A percentile compares a stretch with the other conserved stretches of the same genome.
Evolutionary conservation across 2,888 invertebrate genomes (phyloP).

Genomic region (Lepidocyrtinus sp.): DNA sequence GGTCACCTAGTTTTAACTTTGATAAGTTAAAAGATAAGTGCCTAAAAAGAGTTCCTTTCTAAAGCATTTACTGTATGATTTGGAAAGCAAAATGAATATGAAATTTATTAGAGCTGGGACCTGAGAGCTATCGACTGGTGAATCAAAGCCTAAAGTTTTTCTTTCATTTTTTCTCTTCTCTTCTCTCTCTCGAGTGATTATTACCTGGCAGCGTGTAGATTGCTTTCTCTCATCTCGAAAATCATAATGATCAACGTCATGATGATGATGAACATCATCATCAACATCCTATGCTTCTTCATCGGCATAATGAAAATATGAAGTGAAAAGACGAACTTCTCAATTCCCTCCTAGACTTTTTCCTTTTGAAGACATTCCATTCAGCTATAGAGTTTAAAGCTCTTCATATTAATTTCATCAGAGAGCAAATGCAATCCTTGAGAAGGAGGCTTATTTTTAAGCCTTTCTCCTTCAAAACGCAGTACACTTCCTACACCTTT

Average conservation of each 20-base stretch:
- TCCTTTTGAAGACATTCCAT: background rate
- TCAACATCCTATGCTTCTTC: slow-evolving; percentile 5
- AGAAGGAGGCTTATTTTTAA: slow-evolving; percentile 12
- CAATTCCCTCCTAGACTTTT: background rate
- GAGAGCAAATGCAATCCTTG: background rate
- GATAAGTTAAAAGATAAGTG: too few relatives aligned
- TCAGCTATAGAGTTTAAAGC: background rate
- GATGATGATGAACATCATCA: too few relatives aligned
- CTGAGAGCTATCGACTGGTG: background rate
- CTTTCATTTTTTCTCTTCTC: slow-evolving; percentile 21
- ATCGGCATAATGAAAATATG: background rate
- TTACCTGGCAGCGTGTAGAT: slow-evolving; percentile 15
- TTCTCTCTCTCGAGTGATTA: slow-evolving; percentile 13
- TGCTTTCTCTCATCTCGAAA: background rate
- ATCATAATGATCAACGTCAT: background rate
- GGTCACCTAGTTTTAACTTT: too few relatives aligned
- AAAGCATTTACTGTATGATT: too few relatives aligned
- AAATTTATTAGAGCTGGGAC: slow-evolving; percentile 1
- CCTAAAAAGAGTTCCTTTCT: too few relatives aligned
- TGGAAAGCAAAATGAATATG: slow-evolving; percentile 1
- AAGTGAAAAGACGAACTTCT: background rate
- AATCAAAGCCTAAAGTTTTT: slow-evolving; percentile 15
- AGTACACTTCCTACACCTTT: slow-evolving; percentile 10
- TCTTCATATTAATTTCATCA: slow-evolving; percentile 17
- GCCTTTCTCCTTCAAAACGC: slow-evolving; percentile 4